Evolutionary conservation across 2,888 invertebrate species (phyloP), one percentile per base, ranked within the genome.

Genomic region (Nymphalis urticae): DNA sequence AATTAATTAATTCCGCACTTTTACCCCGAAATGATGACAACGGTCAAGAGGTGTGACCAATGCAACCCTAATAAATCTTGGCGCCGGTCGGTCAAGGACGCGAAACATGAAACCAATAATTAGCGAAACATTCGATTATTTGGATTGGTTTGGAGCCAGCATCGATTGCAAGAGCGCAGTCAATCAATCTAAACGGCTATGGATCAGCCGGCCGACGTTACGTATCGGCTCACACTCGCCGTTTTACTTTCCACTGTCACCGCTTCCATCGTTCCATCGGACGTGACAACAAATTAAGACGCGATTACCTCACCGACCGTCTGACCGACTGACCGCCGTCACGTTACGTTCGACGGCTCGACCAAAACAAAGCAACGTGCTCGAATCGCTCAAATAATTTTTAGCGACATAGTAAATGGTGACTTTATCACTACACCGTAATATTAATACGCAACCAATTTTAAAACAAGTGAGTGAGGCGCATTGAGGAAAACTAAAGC

Each of bases 61-160:
- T 64, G 47, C 16, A 72, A 66, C 71, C 72, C 67, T 68, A 69
- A 47, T 56, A 16, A 69, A 63, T 63, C 42, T 16, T 48, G 42
- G 17, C 58, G 61, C 69, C 51, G 70, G 47, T 64, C 62, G 73
- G 75, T 75, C 77, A 78, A 78, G 77, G 77, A 70, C 54, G 66
- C 69, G 56, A 13, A 42, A 60, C 59, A 63, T 69, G 71, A 69
- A 73, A 75, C 60, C 63, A 48, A 53, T 62, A 67, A 63, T 70
- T 53, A 66, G 73, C 69, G 73, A 74, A 73, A 75, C 75, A 69
- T 73, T 76, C 68, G 72, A 75, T 75, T 74, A 68, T 32, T 1
- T 56, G 32, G 32, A 32, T 56, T n/a, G 27, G 73, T 70, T 74
- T 68, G 66, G 69, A 64, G 58, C 32, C 73, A 69, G 75, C 24